phyloP scores from a whole-genome alignment of 2,888 invertebrate species.

The Physocephala rufipes region DNA sequence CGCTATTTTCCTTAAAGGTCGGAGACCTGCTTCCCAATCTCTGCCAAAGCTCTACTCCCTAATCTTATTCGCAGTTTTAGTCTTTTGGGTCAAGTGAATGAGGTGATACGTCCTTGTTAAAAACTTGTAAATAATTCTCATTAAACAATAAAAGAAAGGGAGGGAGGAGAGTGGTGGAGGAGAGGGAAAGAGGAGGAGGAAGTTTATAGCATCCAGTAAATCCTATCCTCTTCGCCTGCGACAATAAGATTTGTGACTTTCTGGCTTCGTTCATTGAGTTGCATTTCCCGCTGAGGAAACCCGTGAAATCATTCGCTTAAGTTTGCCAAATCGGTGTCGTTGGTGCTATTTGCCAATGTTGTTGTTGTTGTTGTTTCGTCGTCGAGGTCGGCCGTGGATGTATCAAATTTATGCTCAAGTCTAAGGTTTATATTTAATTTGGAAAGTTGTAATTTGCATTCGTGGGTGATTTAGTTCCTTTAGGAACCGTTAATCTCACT shows the following conservation, averaged over 20 bases:
- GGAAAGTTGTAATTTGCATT: constrained; percentile 33
- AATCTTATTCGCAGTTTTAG: constrained; percentile 18
- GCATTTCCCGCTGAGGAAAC: neutral
- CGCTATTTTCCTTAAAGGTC: no score
- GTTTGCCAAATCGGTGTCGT: neutral
- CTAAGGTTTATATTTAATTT: constrained; percentile 34
- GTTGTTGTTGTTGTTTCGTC: neutral
- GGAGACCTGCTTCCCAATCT: neutral
- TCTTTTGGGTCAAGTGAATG: constrained; percentile 52
- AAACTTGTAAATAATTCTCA: constrained; percentile 39
- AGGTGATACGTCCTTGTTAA: constrained; percentile 54
- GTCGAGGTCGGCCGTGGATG: neutral
- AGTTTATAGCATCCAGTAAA: neutral
- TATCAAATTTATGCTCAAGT: constrained; percentile 29
- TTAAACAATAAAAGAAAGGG: neutral
- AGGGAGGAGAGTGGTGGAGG: neutral
- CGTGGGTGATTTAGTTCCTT: constrained; percentile 28
- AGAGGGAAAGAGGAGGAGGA: neutral
- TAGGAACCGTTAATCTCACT: constrained; percentile 9
- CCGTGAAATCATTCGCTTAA: neutral
- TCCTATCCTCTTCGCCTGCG: neutral
- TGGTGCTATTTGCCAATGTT: neutral
- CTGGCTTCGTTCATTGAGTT: constrained; percentile 15
- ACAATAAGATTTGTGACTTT: constrained; percentile 30
- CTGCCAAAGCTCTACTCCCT: neutral